Evolutionary conservation across 2,113 vertebrate species (phyloP).

Genomic region (Rhea americana): DNA sequence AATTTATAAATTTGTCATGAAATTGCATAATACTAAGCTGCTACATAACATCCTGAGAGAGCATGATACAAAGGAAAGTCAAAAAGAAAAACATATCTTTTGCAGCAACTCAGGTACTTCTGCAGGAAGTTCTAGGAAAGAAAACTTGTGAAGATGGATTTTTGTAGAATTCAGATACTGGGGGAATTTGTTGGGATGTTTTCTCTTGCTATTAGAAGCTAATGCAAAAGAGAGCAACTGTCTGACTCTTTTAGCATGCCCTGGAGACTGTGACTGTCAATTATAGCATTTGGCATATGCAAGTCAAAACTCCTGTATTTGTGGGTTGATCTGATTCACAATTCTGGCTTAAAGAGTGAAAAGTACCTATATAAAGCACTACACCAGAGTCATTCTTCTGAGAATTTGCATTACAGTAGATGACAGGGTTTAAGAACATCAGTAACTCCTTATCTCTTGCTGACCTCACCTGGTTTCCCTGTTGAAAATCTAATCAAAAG

Average conservation of each 20-base stretch:
- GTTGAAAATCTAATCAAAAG: not conserved
- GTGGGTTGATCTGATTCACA: not conserved
- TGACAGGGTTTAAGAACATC: not conserved
- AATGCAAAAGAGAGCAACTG: not conserved
- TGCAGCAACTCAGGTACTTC: not conserved
- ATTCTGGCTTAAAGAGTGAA: not conserved
- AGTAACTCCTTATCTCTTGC: not conserved
- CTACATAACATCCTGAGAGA: not conserved
- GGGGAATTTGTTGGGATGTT: not conserved
- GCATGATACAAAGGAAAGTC: not conserved
- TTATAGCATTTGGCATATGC: not conserved
- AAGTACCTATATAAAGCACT: not conserved
- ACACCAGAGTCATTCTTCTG: not conserved
- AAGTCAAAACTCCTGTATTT: not conserved
- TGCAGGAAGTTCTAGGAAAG: not conserved
- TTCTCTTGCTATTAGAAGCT: not conserved
- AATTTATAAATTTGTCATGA: not conserved
- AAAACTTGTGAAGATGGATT: not conserved
- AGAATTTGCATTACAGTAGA: not conserved
- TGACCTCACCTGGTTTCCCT: not conserved
- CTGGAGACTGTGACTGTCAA: rapidly evolving
- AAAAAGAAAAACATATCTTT: not conserved
- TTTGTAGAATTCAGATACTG: not conserved
- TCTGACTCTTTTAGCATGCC: not conserved
- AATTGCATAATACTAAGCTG: not conserved